Evolutionary conservation across 2,888 invertebrate genomes (phyloP).

Genomic region (Epirrhoe tristata): DNA sequence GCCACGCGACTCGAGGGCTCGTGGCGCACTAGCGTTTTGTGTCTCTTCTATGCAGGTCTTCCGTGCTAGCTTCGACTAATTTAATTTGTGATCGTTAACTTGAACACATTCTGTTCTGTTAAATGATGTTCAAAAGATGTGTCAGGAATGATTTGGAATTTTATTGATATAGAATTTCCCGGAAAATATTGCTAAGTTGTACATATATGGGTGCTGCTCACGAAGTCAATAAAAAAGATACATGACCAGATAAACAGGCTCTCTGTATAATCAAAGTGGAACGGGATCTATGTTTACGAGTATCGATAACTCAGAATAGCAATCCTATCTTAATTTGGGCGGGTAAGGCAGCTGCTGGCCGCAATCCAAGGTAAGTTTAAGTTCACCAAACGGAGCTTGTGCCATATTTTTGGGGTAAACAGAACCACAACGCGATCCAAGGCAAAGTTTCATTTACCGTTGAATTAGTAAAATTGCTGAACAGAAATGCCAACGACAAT

Average conservation of each 20-base stretch:
- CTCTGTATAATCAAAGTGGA: constrained; percentile 51
- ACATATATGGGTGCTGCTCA: constrained; percentile 38
- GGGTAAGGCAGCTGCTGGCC: constrained; percentile 58
- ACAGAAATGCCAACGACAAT: constrained; percentile 41
- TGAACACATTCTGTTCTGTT: neutral
- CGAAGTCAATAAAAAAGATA: constrained; percentile 49
- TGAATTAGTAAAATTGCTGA: constrained; percentile 42
- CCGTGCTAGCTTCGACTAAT: constrained; percentile 57
- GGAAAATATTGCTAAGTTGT: constrained; percentile 23
- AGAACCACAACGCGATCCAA: constrained; percentile 49
- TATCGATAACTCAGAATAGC: constrained; percentile 60
- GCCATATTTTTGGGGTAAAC: constrained; percentile 54
- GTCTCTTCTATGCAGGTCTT: constrained; percentile 68
- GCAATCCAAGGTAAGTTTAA: constrained; percentile 66
- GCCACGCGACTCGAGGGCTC: constrained; percentile 74
- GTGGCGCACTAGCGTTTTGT: constrained; percentile 81
- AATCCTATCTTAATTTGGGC: constrained; percentile 63
- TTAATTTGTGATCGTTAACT: constrained; percentile 4
- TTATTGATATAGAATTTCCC: constrained; percentile 16
- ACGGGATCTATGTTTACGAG: constrained; percentile 50
- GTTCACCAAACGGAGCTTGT: constrained; percentile 53
- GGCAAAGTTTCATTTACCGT: constrained; percentile 48
- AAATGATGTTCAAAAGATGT: neutral
- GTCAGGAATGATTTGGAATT: constrained; percentile 11
- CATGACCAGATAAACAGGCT: constrained; percentile 45